Percentiles rank a stretch among this genome's conserved stretches.
phyloP scores from a whole-genome alignment of 2,113 vertebrate genomes.

The Malaclemys terrapin region DNA sequence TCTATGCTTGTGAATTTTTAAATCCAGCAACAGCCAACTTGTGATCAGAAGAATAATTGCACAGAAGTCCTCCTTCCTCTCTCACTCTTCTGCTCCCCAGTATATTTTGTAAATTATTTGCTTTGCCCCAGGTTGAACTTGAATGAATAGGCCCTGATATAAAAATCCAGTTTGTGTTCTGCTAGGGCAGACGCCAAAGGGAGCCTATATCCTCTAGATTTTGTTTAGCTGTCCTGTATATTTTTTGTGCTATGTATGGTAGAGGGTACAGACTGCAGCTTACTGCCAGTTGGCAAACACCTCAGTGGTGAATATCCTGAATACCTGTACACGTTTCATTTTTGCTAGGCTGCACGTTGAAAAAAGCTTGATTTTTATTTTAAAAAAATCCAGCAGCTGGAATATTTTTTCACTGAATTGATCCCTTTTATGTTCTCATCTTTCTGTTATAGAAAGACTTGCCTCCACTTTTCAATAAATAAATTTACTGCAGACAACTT shows the following conservation, averaged over 20 bases:
- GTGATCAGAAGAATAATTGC: neutral
- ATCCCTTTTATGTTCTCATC: constrained; percentile 39
- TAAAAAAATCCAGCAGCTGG: neutral
- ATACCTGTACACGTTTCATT: neutral
- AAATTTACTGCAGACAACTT: constrained; percentile 70
- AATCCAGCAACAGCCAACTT: neutral
- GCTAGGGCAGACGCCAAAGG: neutral
- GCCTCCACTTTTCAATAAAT: constrained; percentile 65
- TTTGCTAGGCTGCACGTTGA: neutral
- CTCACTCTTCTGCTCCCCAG: neutral
- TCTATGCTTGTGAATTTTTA: neutral
- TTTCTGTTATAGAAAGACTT: constrained; percentile 43
- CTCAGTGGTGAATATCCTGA: neutral
- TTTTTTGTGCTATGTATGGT: neutral
- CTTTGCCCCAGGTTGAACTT: neutral
- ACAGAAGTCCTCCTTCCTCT: neutral
- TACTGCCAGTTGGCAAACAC: neutral
- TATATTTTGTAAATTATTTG: neutral
- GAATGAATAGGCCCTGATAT: neutral
- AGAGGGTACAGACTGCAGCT: neutral
- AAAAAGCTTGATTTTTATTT: constrained; percentile 6
- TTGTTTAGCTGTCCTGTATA: neutral
- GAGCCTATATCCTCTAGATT: neutral
- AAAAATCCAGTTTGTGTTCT: neutral
- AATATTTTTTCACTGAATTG: neutral